Percentiles rank a stretch among this genome's conserved stretches.
phyloP scores from a whole-genome alignment of 2,888 invertebrate species.

The Apodemia duryi region DNA sequence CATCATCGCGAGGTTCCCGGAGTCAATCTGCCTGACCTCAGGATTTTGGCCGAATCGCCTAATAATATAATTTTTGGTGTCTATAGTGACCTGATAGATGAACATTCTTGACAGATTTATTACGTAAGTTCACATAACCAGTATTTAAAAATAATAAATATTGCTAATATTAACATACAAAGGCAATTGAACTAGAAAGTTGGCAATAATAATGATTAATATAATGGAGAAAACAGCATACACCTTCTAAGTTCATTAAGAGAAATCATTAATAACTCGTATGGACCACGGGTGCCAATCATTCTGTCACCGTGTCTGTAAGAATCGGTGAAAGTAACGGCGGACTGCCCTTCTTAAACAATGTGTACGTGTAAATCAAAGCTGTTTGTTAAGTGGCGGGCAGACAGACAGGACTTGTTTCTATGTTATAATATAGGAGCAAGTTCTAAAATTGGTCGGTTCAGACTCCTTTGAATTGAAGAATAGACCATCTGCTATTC shows the following conservation, averaged over 20 bases:
- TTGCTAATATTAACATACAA: background rate
- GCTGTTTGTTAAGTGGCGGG: background rate
- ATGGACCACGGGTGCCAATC: constrained; percentile 44
- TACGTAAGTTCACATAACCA: background rate
- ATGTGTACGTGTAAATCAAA: background rate
- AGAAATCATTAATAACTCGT: constrained; percentile 50
- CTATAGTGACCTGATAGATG: no score
- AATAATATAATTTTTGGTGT: no score
- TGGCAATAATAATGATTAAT: background rate
- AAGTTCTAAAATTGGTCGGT: no score
- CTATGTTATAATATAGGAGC: background rate
- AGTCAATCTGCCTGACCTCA: no score
- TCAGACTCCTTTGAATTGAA: no score
- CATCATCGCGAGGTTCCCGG: no score
- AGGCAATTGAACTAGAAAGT: background rate
- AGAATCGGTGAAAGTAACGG: background rate
- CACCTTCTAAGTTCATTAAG: constrained; percentile 32
- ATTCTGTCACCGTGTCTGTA: constrained; percentile 21
- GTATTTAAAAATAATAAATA: background rate
- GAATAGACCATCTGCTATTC: no score
- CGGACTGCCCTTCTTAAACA: constrained; percentile 7
- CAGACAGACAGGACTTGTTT: background rate
- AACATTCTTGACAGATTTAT: no score
- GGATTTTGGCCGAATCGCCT: no score
- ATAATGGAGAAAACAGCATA: background rate